A percentile compares a stretch with the other conserved stretches of the same genome.
These are phyloP conservation scores for Rhinopomastus cyanomelas DNA, from an alignment of 2,113 vertebrate species.

Conservation along the genomic window DNA sequence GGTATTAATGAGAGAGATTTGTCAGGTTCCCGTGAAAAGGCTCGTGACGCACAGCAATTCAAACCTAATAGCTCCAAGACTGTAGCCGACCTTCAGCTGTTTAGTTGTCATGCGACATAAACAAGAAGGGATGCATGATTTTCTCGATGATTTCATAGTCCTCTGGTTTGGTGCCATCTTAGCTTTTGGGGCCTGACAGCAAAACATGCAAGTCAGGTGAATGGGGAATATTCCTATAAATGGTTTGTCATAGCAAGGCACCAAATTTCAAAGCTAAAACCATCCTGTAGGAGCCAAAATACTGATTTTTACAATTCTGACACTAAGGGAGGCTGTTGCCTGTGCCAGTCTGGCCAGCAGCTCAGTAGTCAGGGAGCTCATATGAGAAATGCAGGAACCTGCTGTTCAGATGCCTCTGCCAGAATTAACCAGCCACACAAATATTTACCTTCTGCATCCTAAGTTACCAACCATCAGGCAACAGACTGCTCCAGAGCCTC, in stretches of 20 bases:
- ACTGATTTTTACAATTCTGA: neutral
- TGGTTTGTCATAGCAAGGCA: neutral
- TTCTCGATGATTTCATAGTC: neutral
- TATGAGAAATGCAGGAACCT: neutral
- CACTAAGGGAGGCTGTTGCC: neutral
- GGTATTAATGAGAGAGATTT: conserved; percentile 72
- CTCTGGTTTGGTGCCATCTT: neutral
- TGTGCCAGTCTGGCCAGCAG: neutral
- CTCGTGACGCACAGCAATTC: conserved; percentile 46
- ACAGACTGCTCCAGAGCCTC: neutral
- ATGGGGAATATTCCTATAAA: neutral
- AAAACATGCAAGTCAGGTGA: neutral
- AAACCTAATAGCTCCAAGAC: conserved; percentile 23
- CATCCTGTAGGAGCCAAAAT: neutral
- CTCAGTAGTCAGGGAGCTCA: neutral
- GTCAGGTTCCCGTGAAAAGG: conserved; percentile 65
- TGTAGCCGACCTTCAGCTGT: conserved; percentile 4
- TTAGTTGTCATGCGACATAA: conserved; percentile 44
- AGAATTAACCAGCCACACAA: neutral
- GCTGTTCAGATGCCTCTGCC: neutral
- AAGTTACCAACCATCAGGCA: neutral
- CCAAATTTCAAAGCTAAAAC: neutral
- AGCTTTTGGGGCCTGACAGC: neutral
- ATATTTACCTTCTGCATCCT: neutral
- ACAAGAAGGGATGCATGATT: neutral